Evolutionary conservation across 2,113 vertebrate genomes (phyloP), one percentile per base, ranked within the genome.

Genomic region (Crocuta crocuta): DNA sequence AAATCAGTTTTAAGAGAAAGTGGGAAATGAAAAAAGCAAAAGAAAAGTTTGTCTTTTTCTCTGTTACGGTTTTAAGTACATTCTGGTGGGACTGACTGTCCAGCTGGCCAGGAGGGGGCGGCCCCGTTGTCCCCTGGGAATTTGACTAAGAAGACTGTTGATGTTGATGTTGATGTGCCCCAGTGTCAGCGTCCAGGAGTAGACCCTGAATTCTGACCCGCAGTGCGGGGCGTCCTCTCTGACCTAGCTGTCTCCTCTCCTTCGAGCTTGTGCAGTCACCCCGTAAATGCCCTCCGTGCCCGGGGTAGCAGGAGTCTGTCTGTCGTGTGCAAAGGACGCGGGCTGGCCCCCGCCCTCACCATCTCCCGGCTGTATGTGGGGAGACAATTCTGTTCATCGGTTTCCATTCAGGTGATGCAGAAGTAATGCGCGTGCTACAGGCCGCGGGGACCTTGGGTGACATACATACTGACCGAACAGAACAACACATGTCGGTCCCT

Each of bases 101-200:
- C 2, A 61, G 33, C 23, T 31, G 4, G 23, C 45, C 45, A 12
- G 33, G 71, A 66, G 45, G 48, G 43, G 70, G 12, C 48, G 7
- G 10, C 26, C 2, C 24, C 12, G 33, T 10, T 3, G 15, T 31
- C 33, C 55, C 24, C 43, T 70, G 17, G 48, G 45, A 86, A 66
- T 26, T 24, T 26, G 17, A 39, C n/a, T 66, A 78, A 84, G 45
- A 43, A 26, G 2, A 4, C 2, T 12, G 17, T 50, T 0, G 2
- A 21, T 2, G 17, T 50, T 0, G 2, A 21, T 2, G 21, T 39
- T 66, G 5, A 10, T 4, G 16, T 6, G 12, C 17, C 45, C 55
- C 16, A 0, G 5, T 9, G 31, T 17, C 2, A 13, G 35, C 8
- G 58, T 43, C 33, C 28, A 33, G 82, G 9, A 12, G 28, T 0